Evolutionary conservation across 2,888 invertebrate species (phyloP), one percentile per base, ranked within the genome.

Genomic region (Atethmia centrago): DNA sequence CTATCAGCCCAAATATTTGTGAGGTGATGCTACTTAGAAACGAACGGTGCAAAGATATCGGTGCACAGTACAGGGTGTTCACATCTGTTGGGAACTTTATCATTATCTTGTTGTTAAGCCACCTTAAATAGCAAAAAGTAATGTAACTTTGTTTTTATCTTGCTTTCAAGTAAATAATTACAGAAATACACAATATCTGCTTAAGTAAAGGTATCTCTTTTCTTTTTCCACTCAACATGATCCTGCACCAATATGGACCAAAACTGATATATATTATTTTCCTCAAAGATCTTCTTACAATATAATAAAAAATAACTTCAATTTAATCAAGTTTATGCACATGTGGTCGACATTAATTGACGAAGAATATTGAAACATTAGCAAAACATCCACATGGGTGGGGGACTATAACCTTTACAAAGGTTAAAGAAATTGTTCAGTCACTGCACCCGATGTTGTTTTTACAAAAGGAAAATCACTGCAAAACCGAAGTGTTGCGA

Each of bases 1-100:
- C 55, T 61, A 71, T 42, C 31, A 42, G 21, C 4, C 36, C 7
- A 80, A 79, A 72, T 72, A 36, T 45, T 83, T 79, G 9, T 53
- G 42, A 28, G n/a, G 25, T 79, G 59, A 83, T 51, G 49, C 25
- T 67, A 51, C 4, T 10, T 65, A 1, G 7, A 49, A 53, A 14
- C 16, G 14, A 19, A 25, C 0, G 0, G 10, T 65, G 19, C 25
- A 61, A 40, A 49, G 47, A 77, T 45, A 49, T 31, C 14, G 4
- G 8, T n/a, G 21, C 14, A 12, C 0, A 25, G 9, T 31, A 59
- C 12, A 31, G 3, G 21, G 12, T 51, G 10, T 12, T 25, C n/a
- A 53, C 9, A 16, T 55, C 5, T 21, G 19, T 21, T 19, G 7
- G 7, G 55, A 5, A 56, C 10, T 28, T n/a, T 55, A 12, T 56